A percentile compares a stretch with the other conserved stretches of the same genome.
Evolutionary conservation across 2,797 vertebrate genomes (phyloP).

Genomic region (Huso huso): DNA sequence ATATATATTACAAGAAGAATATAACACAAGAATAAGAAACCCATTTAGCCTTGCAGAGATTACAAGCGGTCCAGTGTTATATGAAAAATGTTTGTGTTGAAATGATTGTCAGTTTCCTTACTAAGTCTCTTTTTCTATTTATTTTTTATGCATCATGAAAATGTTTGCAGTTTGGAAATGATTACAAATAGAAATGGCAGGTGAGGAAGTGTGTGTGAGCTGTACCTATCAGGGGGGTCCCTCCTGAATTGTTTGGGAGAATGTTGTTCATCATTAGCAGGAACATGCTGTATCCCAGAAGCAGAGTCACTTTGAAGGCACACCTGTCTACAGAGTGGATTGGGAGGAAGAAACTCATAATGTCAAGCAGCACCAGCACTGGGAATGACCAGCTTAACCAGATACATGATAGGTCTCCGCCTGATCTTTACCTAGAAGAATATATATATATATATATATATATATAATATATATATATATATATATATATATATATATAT

Average conservation of each 20-base stretch:
- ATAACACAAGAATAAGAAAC: no score
- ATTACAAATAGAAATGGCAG: background rate
- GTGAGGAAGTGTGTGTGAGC: background rate
- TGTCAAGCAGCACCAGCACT: constrained; percentile 6
- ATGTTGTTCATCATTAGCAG: constrained; percentile 6
- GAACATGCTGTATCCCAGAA: background rate
- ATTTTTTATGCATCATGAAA: no score
- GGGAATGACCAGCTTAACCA: constrained; percentile 29
- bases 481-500: no score
- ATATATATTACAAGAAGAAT: no score
- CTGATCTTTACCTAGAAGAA: constrained; percentile 26
- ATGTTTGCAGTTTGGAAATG: no score
- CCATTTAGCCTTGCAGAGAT: no score
- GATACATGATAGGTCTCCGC: constrained; percentile 18
- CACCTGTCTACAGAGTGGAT: background rate
- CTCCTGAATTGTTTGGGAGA: constrained; percentile 7
- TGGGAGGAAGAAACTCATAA: background rate
- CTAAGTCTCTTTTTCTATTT: no score
- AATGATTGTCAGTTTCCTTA: no score
- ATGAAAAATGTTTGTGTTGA: no score
- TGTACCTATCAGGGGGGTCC: background rate
- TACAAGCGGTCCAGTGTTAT: no score
- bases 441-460: no score
- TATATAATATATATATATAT: no score
- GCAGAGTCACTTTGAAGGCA: constrained; percentile 1